phyloP scores from a whole-genome alignment of 2,888 invertebrate species.

The Cheilosia impressa region DNA sequence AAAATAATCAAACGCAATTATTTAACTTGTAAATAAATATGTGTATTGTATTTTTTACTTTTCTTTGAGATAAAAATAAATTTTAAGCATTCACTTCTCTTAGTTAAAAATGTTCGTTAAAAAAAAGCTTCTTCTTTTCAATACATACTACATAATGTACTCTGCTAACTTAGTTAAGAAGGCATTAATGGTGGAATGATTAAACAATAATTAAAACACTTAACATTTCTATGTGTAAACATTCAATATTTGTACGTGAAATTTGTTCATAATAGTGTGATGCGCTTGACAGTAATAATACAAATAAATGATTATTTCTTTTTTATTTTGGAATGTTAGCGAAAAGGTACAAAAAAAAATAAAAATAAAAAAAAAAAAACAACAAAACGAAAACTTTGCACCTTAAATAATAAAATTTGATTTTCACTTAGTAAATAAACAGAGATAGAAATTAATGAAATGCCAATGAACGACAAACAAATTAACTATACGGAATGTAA shows the following conservation, averaged over 20 bases:
- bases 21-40: constrained; percentile 67
- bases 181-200: constrained; percentile 58
- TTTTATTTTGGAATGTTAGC: constrained; percentile 71
- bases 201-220: constrained; percentile 35
- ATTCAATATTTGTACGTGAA: constrained; percentile 62
- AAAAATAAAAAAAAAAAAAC: constrained; percentile 22
- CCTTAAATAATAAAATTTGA: constrained; percentile 7
- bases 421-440: constrained; percentile 6
- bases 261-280: constrained; percentile 42
- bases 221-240: constrained; percentile 21
- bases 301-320: constrained; percentile 23
- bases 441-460: constrained; percentile 24
- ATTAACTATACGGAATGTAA: constrained; percentile 76
- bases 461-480: constrained; percentile 18
- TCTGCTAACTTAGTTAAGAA: constrained; percentile 62
- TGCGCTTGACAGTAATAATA: constrained; percentile 35
- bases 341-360: constrained; percentile 17
- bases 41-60: constrained; percentile 32
- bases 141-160: neutral
- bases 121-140: neutral
- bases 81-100: constrained; percentile 12
- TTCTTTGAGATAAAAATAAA: constrained; percentile 27
- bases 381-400: constrained; percentile 13
- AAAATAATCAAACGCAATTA: constrained; percentile 46
- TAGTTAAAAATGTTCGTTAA: neutral